phyloP scores from a whole-genome alignment of 2,888 invertebrate species.

The Acanthosepion pharaonis region DNA sequence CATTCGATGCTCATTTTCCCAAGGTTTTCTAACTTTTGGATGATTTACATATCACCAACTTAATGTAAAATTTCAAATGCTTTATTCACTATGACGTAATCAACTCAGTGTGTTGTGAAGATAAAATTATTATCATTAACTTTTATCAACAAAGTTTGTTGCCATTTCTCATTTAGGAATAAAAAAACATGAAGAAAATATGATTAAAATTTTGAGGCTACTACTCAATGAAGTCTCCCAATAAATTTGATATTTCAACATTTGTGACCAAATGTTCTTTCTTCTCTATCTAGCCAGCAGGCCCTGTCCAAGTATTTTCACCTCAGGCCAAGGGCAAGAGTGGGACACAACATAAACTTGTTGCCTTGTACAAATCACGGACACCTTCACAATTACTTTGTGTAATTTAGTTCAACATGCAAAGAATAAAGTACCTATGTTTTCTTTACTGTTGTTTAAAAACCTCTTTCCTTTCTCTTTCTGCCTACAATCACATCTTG shows the following conservation, averaged over 20 bases:
- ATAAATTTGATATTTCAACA: neutral
- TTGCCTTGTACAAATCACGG: neutral
- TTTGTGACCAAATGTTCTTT: too few species aligned
- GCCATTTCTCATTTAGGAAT: neutral
- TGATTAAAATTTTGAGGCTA: neutral
- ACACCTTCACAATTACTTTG: neutral
- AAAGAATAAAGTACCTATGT: neutral
- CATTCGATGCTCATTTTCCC: too few species aligned
- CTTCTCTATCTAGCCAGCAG: too few species aligned
- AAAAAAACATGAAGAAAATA: neutral
- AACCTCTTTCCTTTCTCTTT: neutral
- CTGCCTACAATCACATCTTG: neutral
- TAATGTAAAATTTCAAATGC: too few species aligned
- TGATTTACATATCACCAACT: too few species aligned
- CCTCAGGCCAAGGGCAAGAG: too few species aligned
- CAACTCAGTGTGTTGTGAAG: too few species aligned
- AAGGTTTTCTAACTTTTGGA: too few species aligned
- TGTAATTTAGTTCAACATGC: neutral
- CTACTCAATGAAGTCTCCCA: neutral
- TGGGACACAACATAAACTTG: neutral
- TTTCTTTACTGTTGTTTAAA: conserved; percentile 18
- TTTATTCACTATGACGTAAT: too few species aligned
- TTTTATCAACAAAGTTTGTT: neutral
- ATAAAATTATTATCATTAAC: neutral
- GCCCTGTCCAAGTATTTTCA: too few species aligned